A percentile compares a stretch with the other conserved stretches of the same genome.
Conservation (phyloP, 2,888 invertebrate species). For the Folsomia manolachei region DNA sequence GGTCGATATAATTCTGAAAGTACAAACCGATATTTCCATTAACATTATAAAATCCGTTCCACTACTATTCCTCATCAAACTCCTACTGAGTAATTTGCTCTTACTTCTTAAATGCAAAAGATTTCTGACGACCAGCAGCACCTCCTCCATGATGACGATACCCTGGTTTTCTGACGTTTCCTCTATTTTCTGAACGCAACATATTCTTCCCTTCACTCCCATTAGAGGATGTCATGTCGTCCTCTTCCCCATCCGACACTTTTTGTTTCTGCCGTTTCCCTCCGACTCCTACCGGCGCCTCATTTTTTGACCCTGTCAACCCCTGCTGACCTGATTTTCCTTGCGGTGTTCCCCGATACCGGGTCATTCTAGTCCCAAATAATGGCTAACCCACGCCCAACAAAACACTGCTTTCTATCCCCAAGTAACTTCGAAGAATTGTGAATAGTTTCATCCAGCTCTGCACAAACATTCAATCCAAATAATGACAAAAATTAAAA, state of each 20-base stretch:
- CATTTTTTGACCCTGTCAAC: background rate
- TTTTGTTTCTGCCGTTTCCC: conserved; percentile 17
- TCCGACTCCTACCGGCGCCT: background rate
- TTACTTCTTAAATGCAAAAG: background rate
- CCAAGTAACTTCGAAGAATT: too few species aligned
- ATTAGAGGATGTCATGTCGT: conserved; percentile 12
- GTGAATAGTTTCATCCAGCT: too few species aligned
- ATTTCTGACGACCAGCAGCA: background rate
- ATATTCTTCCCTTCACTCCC: background rate
- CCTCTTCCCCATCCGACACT: conserved; percentile 20
- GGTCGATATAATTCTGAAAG: conserved; percentile 38
- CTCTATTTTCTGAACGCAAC: background rate
- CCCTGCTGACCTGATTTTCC: background rate
- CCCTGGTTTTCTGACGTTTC: background rate
- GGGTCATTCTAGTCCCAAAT: background rate
- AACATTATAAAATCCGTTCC: background rate
- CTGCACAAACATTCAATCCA: too few species aligned
- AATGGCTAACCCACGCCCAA: too few species aligned
- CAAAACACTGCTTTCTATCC: too few species aligned
- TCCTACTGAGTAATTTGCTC: too few species aligned
- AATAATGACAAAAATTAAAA: too few species aligned
- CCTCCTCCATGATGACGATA: background rate
- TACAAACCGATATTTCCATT: background rate
- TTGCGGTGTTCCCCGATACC: conserved; percentile 4
- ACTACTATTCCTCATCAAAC: background rate